Evolutionary conservation across 2,797 vertebrate genomes (phyloP).

Genomic region (Gymnothorax reevesii): DNA sequence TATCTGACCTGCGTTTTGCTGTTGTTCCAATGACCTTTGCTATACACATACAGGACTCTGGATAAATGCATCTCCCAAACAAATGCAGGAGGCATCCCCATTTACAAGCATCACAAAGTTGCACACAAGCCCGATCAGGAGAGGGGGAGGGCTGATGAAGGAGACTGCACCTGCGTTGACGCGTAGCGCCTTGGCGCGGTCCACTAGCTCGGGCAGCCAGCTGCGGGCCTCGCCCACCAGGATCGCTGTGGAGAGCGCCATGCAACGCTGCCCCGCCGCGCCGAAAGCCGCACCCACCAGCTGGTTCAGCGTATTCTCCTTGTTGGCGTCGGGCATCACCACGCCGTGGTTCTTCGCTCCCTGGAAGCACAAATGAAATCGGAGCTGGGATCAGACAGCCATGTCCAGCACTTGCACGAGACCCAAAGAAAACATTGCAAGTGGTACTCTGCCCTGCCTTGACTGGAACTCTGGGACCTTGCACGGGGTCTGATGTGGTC

Average conservation of each 20-base stretch:
- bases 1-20: too few species aligned
- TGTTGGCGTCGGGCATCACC: constrained; percentile 97
- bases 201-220: constrained; percentile 93
- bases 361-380: constrained; percentile 58
- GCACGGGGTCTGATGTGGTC: not conserved
- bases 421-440: constrained; percentile 9
- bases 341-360: constrained; percentile 98
- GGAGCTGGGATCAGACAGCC: not conserved
- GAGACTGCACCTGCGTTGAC: constrained; percentile 86
- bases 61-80: too few species aligned
- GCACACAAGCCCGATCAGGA: not conserved
- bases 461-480: constrained; percentile 4
- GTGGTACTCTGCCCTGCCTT: not conserved
- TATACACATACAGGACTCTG: too few species aligned
- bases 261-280: constrained; percentile 94
- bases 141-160: constrained; percentile 25
- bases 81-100: too few species aligned
- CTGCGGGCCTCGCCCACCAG: constrained; percentile 85
- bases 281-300: constrained; percentile 95
- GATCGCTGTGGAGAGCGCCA: constrained; percentile 93
- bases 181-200: constrained; percentile 83
- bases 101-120: too few species aligned
- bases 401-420: not conserved
- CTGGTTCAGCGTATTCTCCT: constrained; percentile 96
- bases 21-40: too few species aligned